These are phyloP conservation scores for Drosophila rhopaloa DNA, from an alignment of 1,140 invertebrate species.

Conservation along the genomic window DNA sequence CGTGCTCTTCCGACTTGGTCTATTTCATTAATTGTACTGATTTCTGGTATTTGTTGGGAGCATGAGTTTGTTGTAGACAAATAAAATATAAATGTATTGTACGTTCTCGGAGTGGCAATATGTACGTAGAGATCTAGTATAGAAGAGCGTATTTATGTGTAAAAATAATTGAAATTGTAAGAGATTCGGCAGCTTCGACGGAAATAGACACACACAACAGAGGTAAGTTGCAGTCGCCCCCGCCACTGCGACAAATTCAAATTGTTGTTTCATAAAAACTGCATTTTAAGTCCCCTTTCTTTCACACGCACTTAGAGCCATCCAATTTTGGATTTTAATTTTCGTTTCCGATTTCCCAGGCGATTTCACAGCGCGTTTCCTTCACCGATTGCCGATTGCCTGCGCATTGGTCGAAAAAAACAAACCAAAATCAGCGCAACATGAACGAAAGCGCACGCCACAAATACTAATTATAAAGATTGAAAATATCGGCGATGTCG, in stretches of 20 bases:
- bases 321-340: slow-evolving; percentile 15
- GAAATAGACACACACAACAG: slow-evolving; percentile 78
- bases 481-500: slow-evolving; percentile 76
- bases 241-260: slow-evolving; percentile 15
- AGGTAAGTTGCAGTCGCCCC: slow-evolving; percentile 42
- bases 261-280: slow-evolving; percentile 29
- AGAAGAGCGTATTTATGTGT: slow-evolving; percentile 75
- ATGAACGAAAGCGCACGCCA: slow-evolving; percentile 81
- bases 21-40: slow-evolving; percentile 65
- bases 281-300: slow-evolving; percentile 20
- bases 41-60: slow-evolving; percentile 55
- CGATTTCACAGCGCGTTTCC: slow-evolving; percentile 15
- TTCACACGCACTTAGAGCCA: slow-evolving; percentile 66
- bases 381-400: slow-evolving; percentile 30
- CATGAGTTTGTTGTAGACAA: slow-evolving; percentile 51
- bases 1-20: slow-evolving; percentile 58
- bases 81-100: slow-evolving; percentile 46
- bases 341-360: slow-evolving; percentile 1
- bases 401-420: slow-evolving; percentile 47
- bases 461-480: slow-evolving; percentile 83
- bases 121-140: slow-evolving; percentile 58
- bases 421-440: slow-evolving; percentile 79
- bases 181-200: slow-evolving; percentile 79
- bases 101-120: slow-evolving; percentile 36
- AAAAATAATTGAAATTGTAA: slow-evolving; percentile 82